Evolutionary conservation across 2,113 vertebrate species (phyloP).

Genomic region (Petrocephalus microphthalmus): DNA sequence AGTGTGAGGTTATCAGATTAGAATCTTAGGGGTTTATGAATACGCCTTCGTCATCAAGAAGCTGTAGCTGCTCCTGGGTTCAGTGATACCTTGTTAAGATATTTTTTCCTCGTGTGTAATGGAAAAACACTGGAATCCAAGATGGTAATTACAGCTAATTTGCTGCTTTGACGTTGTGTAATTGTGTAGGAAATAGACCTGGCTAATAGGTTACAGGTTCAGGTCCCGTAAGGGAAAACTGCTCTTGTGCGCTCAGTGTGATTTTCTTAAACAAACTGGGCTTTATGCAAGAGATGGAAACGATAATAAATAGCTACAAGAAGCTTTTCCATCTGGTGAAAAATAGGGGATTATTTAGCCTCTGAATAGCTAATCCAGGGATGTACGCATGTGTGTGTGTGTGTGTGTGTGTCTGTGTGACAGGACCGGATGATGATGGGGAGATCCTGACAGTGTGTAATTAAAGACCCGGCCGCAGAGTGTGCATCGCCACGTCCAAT

Average conservation of each 20-base stretch:
- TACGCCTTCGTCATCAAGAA: neutral
- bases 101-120: slow-evolving; percentile 1
- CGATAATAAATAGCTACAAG: neutral
- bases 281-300: neutral
- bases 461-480: neutral
- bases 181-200: slow-evolving; percentile 8
- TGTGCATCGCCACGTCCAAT: neutral
- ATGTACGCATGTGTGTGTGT: neutral
- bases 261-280: neutral
- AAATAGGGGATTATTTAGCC: neutral
- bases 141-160: neutral
- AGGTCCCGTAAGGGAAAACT: neutral
- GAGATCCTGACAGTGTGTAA: neutral
- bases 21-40: neutral
- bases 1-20: neutral
- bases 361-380: neutral
- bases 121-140: slow-evolving; percentile 4
- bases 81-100: neutral
- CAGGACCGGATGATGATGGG: neutral
- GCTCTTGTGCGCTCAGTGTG: neutral
- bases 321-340: neutral
- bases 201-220: neutral
- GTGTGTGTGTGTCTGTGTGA: neutral
- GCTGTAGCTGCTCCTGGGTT: neutral
- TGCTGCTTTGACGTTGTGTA: neutral